Evolutionary conservation across 1,140 invertebrate species (phyloP).

Genomic region (Pogonognathellus flavescens): DNA sequence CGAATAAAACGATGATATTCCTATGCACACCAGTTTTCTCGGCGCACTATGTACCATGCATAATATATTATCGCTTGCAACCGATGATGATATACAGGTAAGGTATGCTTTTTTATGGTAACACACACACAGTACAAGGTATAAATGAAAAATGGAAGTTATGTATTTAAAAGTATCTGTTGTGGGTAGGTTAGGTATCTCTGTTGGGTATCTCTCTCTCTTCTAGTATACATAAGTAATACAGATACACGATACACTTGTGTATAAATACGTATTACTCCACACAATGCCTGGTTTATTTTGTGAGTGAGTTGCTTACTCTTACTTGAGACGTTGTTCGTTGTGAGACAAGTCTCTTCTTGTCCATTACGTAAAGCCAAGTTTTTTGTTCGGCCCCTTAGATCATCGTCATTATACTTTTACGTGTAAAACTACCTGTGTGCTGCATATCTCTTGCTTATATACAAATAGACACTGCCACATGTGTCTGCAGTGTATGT

Average conservation of each 20-base stretch:
- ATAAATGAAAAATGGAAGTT: no score
- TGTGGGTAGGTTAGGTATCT: no score
- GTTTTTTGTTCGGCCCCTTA: conserved; percentile 29
- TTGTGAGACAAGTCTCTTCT: conserved; percentile 9
- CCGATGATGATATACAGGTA: no score
- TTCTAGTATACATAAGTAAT: no score
- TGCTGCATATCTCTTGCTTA: not conserved
- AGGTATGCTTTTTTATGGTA: no score
- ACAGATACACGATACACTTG: no score
- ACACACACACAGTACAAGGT: no score
- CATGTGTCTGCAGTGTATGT: not conserved
- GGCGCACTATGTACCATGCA: no score
- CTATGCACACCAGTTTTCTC: not conserved
- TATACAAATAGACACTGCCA: not conserved
- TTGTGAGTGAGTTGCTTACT: not conserved
- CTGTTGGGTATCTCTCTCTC: no score
- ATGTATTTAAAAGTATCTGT: no score
- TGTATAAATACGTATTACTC: no score
- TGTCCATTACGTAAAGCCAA: conserved; percentile 32
- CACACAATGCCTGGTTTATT: not conserved
- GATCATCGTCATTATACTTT: conserved; percentile 16
- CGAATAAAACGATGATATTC: not conserved
- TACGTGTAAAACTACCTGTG: not conserved
- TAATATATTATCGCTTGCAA: no score
- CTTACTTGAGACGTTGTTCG: not conserved